phyloP scores from a whole-genome alignment of 2,888 invertebrate genomes.

The Caprella mutica region DNA sequence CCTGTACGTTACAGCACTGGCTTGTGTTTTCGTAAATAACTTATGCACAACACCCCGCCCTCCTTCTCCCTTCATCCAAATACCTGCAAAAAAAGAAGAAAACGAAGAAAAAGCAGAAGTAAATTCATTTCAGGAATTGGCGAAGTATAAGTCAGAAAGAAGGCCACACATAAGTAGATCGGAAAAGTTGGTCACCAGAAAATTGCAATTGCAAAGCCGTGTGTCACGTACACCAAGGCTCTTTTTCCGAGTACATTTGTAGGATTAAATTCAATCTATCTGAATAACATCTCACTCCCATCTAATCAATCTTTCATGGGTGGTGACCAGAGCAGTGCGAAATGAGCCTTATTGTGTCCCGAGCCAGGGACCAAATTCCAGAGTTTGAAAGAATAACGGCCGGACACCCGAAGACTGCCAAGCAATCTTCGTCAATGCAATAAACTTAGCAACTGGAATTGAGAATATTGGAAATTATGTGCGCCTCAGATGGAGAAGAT shows the following conservation, averaged over 20 bases:
- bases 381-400: too few species aligned
- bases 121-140: too few species aligned
- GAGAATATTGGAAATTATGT: conserved; percentile 35
- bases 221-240: background rate
- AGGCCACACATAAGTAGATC: too few species aligned
- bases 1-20: too few species aligned
- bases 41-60: too few species aligned
- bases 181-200: too few species aligned
- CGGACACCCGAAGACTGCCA: conserved; percentile 18
- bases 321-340: conserved; percentile 7
- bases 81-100: too few species aligned
- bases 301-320: conserved; percentile 35
- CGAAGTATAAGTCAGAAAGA: too few species aligned
- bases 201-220: too few species aligned
- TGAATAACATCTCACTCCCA: conserved; percentile 34
- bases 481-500: conserved; percentile 23
- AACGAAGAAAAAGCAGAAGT: too few species aligned
- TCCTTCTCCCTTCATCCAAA: too few species aligned
- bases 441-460: conserved; percentile 34
- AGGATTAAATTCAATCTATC: conserved; percentile 34
- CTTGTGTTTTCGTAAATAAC: too few species aligned
- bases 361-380: conserved; percentile 13
- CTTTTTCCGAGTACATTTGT: conserved; percentile 29
- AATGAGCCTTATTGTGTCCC: background rate
- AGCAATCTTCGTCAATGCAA: conserved; percentile 35